Evolutionary conservation across 2,797 vertebrate genomes (phyloP).

Genomic region (Lutjanus argentimaculatus): DNA sequence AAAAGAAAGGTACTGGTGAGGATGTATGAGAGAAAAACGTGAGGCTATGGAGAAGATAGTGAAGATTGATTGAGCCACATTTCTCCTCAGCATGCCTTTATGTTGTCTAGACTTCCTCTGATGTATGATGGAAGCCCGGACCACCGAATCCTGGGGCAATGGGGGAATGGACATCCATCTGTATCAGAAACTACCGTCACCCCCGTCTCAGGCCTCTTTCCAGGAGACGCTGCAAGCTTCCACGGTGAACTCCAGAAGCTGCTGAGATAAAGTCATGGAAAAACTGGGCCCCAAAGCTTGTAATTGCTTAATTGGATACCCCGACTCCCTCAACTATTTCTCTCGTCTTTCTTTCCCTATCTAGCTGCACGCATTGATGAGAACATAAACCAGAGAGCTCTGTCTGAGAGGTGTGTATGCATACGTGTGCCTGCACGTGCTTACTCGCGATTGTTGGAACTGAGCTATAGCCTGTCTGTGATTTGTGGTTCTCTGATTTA

Average conservation of each 20-base stretch:
- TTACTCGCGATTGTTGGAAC: conserved; percentile 36
- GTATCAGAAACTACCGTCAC: conserved; percentile 71
- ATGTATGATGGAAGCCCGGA: conserved; percentile 64
- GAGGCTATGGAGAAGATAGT: conserved; percentile 16
- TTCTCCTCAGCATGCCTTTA: conserved; percentile 53
- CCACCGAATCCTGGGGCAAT: conserved; percentile 47
- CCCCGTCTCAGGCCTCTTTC: conserved; percentile 71
- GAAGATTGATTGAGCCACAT: conserved; percentile 48
- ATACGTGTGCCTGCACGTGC: conserved; percentile 58
- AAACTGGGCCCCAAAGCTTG: conserved; percentile 69
- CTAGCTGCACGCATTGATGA: conserved; percentile 58
- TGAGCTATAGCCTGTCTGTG: conserved; percentile 49
- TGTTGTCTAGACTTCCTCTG: conserved; percentile 72
- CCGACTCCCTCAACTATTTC: conserved; percentile 67
- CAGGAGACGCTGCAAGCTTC: conserved; percentile 79
- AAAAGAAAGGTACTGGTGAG: not conserved
- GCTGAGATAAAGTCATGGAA: conserved; percentile 84
- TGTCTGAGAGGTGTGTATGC: conserved; percentile 54
- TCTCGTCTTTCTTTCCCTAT: conserved; percentile 59
- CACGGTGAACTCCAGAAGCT: conserved; percentile 75
- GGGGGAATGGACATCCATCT: conserved; percentile 66
- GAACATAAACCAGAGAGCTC: conserved; percentile 67
- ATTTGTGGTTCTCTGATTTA: conserved; percentile 72
- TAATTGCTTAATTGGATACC: conserved; percentile 82
- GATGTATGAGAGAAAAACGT: conserved; percentile 36